A percentile compares a stretch with the other conserved stretches of the same genome.
Conservation (phyloP, 2,113 vertebrate genomes). For the Phodopus roborovskii region DNA sequence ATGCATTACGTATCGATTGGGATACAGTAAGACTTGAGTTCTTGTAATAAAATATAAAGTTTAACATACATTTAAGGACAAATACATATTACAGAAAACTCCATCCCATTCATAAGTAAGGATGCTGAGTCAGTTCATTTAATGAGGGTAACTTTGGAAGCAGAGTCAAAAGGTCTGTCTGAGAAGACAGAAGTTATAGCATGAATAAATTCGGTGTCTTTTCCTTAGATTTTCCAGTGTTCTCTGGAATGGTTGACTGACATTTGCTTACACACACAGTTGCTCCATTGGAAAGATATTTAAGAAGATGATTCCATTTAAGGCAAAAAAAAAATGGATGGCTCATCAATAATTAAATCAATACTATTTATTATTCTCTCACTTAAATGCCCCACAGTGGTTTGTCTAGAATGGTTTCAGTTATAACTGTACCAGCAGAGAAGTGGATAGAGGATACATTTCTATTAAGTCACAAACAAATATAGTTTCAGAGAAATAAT, state of each 20-base stretch:
- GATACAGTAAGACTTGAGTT: neutral
- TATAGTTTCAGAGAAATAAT: neutral
- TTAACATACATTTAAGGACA: neutral
- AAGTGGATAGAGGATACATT: neutral
- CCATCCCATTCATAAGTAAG: neutral
- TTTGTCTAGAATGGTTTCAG: neutral
- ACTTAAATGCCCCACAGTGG: neutral
- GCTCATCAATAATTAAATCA: neutral
- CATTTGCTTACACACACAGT: neutral
- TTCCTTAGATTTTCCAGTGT: neutral
- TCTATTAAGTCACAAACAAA: neutral
- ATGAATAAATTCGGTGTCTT: neutral
- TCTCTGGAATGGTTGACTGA: neutral
- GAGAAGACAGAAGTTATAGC: neutral
- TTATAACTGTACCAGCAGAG: neutral
- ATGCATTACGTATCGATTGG: neutral
- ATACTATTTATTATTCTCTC: neutral
- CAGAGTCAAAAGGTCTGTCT: neutral
- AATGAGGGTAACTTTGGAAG: neutral
- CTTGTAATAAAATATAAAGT: neutral
- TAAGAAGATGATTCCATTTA: neutral
- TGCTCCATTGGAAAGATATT: neutral
- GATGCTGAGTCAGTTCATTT: neutral
- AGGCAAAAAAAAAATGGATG: neutral
- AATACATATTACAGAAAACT: neutral